Evolutionary conservation across 2,113 vertebrate genomes (phyloP), one percentile per base, ranked within the genome.

Genomic region (Dunckerocampus dactyliophorus): DNA sequence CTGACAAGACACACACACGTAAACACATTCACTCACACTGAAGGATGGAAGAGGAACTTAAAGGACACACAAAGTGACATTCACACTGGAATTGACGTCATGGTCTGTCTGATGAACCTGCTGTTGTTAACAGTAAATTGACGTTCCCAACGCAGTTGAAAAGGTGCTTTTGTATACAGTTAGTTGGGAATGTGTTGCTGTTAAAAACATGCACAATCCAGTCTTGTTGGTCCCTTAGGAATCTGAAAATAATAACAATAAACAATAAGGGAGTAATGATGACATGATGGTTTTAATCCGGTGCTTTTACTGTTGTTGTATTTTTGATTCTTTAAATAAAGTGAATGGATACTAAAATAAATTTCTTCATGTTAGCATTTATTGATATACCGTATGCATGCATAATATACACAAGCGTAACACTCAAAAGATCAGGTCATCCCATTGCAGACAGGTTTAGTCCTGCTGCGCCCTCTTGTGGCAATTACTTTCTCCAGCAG

Each of bases 1-100:
- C 84, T 95, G 59, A 60, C 46, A 17, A 37, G 72, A 87, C 42
- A 43, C 34, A 67, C 0, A 12, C 1, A 65, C 22, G 61, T 19
- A 56, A 31, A 46, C 4, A 10, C 19, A 21, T 10, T 56, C 15
- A n/a, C 19, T 37, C 0, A 46, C n/a, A 19, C 22, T n/a, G 31
- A 37, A 15, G 19, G 20, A 47, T 12, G 4, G 14, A 39, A 47
- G 21, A 0, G 20, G 12, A 54, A 68, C 22, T 12, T 15, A 47
- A 37, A 3, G 2, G 42, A 28, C 48, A 19, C 54, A 56, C 19
- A 20, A 56, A 20, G 10, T 28, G 49, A 51, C 21, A 22, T 21
- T 24, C 22, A 6, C 34, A 7, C 19, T 20, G 6, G 14, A 56
- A 31, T 39, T 34, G n/a, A 34, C 20, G 8, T 31, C 21, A 53